A percentile compares a stretch with the other conserved stretches of the same genome.
phyloP scores from a whole-genome alignment of 2,113 vertebrate genomes.

The Pampusana beccarii region DNA sequence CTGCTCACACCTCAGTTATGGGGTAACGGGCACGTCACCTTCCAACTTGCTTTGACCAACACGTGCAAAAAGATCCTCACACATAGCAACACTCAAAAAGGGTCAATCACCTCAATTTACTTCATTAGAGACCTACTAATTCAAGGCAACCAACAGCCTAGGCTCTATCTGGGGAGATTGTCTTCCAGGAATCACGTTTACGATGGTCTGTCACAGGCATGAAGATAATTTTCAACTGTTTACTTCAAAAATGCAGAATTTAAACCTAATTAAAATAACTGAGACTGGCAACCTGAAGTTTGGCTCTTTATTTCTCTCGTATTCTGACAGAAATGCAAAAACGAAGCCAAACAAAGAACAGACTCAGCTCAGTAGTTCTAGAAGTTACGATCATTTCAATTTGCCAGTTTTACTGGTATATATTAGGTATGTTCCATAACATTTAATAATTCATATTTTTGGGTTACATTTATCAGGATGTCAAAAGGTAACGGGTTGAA shows the following conservation, averaged over 20 bases:
- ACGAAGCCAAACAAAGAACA: background rate
- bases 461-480: background rate
- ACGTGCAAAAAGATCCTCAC: no score
- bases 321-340: background rate
- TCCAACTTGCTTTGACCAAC: background rate
- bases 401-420: background rate
- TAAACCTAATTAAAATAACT: background rate
- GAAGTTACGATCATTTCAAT: background rate
- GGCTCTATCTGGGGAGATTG: background rate
- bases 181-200: background rate
- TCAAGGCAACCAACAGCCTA: background rate
- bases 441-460: background rate
- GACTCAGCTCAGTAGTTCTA: background rate
- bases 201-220: background rate
- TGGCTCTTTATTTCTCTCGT: background rate
- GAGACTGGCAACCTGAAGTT: background rate
- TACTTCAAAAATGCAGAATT: background rate
- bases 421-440: background rate
- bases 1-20: background rate
- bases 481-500: background rate
- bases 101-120: background rate
- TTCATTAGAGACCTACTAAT: background rate
- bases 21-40: rapidly evolving
- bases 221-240: background rate
- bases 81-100: background rate